phyloP scores from a whole-genome alignment of 2,888 invertebrate species.

The Erebia epiphron region DNA sequence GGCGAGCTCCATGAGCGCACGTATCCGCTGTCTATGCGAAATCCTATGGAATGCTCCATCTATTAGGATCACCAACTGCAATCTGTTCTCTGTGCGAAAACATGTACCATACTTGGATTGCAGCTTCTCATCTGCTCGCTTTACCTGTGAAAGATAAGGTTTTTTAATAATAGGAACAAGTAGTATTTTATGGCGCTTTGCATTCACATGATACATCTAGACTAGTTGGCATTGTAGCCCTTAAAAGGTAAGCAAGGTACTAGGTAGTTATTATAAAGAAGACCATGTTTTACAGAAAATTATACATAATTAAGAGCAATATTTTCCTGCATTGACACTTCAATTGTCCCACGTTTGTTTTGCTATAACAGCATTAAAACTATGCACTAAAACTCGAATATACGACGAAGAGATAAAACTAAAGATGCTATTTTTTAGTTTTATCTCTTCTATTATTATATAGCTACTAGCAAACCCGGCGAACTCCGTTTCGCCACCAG shows the following conservation, averaged over 20 bases:
- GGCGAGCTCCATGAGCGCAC: slow-evolving; percentile 87
- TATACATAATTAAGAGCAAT: neutral
- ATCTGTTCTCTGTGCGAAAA: slow-evolving; percentile 62
- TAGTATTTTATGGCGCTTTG: neutral
- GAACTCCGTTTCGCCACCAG: too few relatives aligned
- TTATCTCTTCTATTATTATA: too few relatives aligned
- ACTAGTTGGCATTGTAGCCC: neutral
- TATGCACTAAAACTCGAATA: too few relatives aligned
- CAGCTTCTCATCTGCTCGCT: slow-evolving; percentile 69
- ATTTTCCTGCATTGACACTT: neutral
- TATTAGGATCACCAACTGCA: slow-evolving; percentile 86
- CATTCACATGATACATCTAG: neutral
- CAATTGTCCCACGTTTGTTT: too few relatives aligned
- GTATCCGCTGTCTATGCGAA: slow-evolving; percentile 84
- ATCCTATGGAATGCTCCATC: slow-evolving; percentile 86
- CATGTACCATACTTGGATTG: slow-evolving; percentile 75
- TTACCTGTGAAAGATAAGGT: slow-evolving; percentile 59
- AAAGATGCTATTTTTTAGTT: too few relatives aligned
- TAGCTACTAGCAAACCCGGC: too few relatives aligned
- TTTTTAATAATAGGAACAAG: neutral
- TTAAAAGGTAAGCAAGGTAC: neutral
- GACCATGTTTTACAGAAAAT: neutral
- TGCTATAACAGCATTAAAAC: too few relatives aligned
- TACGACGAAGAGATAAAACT: neutral
- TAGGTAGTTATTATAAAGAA: neutral